Conservation (phyloP, 2,797 vertebrate genomes). For the Pangasius krempfi region DNA sequence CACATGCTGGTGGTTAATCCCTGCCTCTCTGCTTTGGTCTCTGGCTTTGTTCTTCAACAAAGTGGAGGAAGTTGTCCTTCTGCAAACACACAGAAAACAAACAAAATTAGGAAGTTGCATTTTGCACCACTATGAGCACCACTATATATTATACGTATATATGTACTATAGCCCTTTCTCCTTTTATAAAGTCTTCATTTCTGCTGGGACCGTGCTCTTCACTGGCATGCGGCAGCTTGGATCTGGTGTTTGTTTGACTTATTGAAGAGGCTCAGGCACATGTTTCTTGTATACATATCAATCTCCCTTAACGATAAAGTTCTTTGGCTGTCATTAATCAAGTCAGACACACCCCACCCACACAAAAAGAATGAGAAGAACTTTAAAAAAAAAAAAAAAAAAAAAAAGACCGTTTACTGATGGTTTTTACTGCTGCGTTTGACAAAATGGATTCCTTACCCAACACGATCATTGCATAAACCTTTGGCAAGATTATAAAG, state of each 20-base stretch:
- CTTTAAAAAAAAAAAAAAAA: background rate
- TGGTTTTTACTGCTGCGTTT: background rate
- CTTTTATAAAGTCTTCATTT: constrained; percentile 54
- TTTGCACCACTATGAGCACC: background rate
- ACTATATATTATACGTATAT: background rate
- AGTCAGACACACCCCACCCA: background rate
- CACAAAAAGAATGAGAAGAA: background rate
- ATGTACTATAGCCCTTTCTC: background rate
- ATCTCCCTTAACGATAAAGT: background rate
- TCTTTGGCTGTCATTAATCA: constrained; percentile 4
- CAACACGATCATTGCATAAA: background rate
- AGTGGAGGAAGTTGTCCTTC: constrained; percentile 31
- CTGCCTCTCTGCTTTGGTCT: background rate
- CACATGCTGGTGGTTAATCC: constrained; percentile 2
- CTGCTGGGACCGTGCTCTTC: constrained; percentile 46
- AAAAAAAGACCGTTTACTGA: background rate
- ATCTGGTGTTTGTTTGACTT: constrained; percentile 45
- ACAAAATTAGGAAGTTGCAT: constrained; percentile 36
- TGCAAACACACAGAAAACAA: constrained; percentile 29
- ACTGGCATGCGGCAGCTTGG: constrained; percentile 49
- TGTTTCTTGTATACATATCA: constrained; percentile 32
- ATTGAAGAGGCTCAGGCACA: constrained; percentile 18
- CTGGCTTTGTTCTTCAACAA: constrained; percentile 38
- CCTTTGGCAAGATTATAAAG: background rate
- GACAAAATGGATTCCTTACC: background rate